These are phyloP conservation scores for Antechinus flavipes DNA, from an alignment of 2,113 vertebrate genomes.

Conservation along the genomic window DNA sequence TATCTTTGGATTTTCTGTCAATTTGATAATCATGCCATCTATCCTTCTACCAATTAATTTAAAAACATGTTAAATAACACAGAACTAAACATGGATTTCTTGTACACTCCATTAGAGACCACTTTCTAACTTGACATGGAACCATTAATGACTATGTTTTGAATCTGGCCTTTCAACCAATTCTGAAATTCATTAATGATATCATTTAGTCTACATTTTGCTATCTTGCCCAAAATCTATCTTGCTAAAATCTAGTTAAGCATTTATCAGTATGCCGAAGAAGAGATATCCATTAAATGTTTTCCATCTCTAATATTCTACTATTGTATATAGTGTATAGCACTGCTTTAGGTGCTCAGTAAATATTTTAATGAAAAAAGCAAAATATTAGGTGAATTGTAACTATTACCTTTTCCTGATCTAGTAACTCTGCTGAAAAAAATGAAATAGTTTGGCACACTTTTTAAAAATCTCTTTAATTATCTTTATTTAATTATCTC, in stretches of 20 bases:
- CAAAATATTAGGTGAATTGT: background rate
- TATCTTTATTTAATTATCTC: background rate
- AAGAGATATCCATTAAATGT: background rate
- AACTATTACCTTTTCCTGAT: background rate
- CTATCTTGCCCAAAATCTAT: background rate
- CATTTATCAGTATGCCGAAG: background rate
- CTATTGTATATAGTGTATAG: background rate
- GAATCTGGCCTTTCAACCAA: background rate
- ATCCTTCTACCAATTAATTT: background rate
- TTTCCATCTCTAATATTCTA: background rate
- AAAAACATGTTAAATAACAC: background rate
- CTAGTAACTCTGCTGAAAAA: background rate
- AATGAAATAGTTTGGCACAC: background rate
- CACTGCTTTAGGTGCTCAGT: background rate
- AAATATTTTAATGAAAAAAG: background rate
- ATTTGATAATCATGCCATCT: background rate
- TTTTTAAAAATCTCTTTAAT: too few species aligned
- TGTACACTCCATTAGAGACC: background rate
- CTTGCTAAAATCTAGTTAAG: background rate
- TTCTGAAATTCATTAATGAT: background rate
- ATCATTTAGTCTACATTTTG: background rate
- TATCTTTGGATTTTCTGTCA: background rate
- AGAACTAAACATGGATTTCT: background rate
- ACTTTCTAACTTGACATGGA: background rate
- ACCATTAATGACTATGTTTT: background rate